Evolutionary conservation across 2,888 invertebrate genomes (phyloP).

Genomic region (Eupithecia vulgata): DNA sequence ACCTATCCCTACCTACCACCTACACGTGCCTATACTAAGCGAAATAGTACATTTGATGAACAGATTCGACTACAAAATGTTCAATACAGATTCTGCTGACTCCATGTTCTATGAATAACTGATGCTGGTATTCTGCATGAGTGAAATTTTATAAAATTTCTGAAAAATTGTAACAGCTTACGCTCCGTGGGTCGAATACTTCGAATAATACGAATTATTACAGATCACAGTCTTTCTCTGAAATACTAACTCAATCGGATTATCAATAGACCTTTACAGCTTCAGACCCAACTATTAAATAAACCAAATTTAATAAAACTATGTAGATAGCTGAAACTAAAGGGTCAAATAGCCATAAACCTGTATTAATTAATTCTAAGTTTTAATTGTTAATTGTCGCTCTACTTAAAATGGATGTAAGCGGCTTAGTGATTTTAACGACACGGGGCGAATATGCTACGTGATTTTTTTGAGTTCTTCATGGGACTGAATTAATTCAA

Average conservation of each 20-base stretch:
- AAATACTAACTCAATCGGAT: slow-evolving; percentile 1
- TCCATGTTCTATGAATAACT: too few species aligned
- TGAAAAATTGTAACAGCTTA: too few species aligned
- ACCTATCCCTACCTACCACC: too few species aligned
- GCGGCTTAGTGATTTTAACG: slow-evolving; percentile 1
- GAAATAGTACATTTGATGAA: too few species aligned
- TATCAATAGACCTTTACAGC: not conserved
- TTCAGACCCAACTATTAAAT: not conserved
- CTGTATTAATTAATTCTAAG: slow-evolving; percentile 75
- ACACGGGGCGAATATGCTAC: not conserved
- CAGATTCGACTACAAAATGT: too few species aligned
- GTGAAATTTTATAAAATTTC: too few species aligned
- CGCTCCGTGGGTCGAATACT: not conserved
- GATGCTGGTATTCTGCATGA: too few species aligned
- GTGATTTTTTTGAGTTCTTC: not conserved
- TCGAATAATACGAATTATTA: not conserved
- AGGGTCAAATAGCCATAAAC: slow-evolving; percentile 67
- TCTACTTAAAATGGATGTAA: slow-evolving; percentile 27
- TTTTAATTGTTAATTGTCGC: slow-evolving; percentile 73
- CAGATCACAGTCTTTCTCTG: not conserved
- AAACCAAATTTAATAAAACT: slow-evolving; percentile 15
- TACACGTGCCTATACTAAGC: too few species aligned
- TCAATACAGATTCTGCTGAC: too few species aligned
- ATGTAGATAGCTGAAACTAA: slow-evolving; percentile 47
- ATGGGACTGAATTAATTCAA: not conserved